phyloP scores from a whole-genome alignment of 2,113 vertebrate species.

The Promerops cafer region DNA sequence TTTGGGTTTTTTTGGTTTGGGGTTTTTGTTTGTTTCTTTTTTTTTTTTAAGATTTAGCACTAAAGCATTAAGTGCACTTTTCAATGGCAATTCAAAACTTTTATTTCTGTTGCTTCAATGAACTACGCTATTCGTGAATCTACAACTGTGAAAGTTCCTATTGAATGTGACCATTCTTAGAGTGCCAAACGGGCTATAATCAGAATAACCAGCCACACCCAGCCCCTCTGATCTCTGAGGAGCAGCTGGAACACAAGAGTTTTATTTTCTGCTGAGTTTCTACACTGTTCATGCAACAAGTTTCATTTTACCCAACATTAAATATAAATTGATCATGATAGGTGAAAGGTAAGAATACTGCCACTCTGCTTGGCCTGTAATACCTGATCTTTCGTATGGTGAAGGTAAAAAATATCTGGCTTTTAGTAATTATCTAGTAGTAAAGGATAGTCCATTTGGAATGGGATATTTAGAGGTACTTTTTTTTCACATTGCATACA shows the following conservation, averaged over 20 bases:
- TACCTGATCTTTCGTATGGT: background rate
- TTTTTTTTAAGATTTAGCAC: background rate
- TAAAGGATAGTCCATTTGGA: background rate
- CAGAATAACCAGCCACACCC: background rate
- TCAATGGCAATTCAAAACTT: background rate
- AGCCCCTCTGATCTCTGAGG: background rate
- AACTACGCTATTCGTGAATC: background rate
- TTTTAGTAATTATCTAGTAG: background rate
- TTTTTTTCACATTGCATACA: background rate
- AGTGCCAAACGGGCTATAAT: background rate
- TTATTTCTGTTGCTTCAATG: background rate
- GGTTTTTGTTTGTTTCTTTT: background rate
- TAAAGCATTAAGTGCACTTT: background rate
- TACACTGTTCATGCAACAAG: background rate
- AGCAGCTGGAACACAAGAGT: background rate
- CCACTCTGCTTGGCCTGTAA: background rate
- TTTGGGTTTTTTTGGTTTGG: background rate
- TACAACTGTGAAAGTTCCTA: background rate
- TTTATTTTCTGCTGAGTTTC: background rate
- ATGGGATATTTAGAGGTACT: background rate
- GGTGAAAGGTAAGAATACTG: background rate
- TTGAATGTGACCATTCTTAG: rapidly evolving
- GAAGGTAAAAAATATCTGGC: background rate
- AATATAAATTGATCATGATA: background rate
- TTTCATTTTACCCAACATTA: background rate